Base-by-base conservation (phyloP, 92 coral and sea anemone species). In the Umimayanthus chanpuru region DNA sequence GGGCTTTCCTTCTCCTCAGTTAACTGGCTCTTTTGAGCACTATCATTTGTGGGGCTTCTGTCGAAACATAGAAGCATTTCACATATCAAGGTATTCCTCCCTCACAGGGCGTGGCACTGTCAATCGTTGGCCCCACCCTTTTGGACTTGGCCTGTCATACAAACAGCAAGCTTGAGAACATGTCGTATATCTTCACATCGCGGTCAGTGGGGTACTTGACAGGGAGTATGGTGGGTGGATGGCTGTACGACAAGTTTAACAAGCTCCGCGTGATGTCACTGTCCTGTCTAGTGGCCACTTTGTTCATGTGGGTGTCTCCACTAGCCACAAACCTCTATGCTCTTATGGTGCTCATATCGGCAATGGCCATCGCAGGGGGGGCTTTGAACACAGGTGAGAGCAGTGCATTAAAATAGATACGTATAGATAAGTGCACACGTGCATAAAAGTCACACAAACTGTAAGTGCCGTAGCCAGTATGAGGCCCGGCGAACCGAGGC, bases 151-250 rank as follows among this genome's bases (percentile, higher is more conserved):
- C 92, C 1, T 91, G 88, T 38, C 94, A 93, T 30, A 93, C 96
- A 28, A 8, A 55, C 7, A 81, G 96, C 73, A 56, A 85, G 41
- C 82, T 97, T 64, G 90, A 89, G 73, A 72, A 91, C 40, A 97
- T 97, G 96, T 97, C 99, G 14, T 92, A 80, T 30, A 83, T 92
- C 11, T 97, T 97, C 81, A 97, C 98, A 6, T 88, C 96, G 32
- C 94, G 99, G 15, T 93, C 99, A 20, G 77, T 95, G 76, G 99
- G 99, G 2, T 95, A 95, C 77, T 85, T 97, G 29, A 79, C 93
- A 26, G 99, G 99, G 15, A 95, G 97, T 71, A 80, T 97, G 29
- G 85, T 88, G 23, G 99, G 97, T 74, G 99, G 99, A 0, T 97
- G 99, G 99, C 49, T 96, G 79, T 93, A 89, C 82, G 99, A 97